Evolutionary conservation across 2,888 invertebrate genomes (phyloP).

Genomic region (Proisotoma minuta): DNA sequence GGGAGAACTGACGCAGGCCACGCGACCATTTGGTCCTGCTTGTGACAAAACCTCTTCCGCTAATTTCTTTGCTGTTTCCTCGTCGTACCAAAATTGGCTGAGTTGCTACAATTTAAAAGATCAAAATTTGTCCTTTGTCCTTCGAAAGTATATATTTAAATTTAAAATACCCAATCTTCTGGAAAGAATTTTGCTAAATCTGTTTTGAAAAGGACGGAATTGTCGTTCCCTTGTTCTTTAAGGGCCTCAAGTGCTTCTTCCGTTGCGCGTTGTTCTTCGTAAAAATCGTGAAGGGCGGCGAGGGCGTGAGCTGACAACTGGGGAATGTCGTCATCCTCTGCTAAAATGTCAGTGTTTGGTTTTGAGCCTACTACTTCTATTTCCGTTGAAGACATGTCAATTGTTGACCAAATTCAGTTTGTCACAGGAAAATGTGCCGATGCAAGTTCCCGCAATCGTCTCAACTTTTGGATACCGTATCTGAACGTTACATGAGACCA

Average conservation of each 20-base stretch:
- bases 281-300: constrained; percentile 71
- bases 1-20: constrained; percentile 84
- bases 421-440: neutral
- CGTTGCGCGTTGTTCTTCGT: constrained; percentile 63
- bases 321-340: constrained; percentile 61
- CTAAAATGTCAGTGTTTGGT: constrained; percentile 4
- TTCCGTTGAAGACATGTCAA: neutral
- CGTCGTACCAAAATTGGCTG: constrained; percentile 96
- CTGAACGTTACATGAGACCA: too few species aligned
- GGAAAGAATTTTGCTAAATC: constrained; percentile 55
- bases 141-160: neutral
- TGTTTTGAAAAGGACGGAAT: constrained; percentile 26
- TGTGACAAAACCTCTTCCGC: constrained; percentile 62
- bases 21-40: constrained; percentile 58
- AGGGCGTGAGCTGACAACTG: constrained; percentile 67
- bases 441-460: neutral
- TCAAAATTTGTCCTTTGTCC: constrained; percentile 4
- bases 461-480: neutral
- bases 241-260: constrained; percentile 53
- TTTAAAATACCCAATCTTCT: constrained; percentile 71
- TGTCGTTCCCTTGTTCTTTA: neutral
- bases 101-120: constrained; percentile 66
- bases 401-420: neutral
- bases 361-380: neutral
- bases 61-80: constrained; percentile 68